A percentile compares a stretch with the other conserved stretches of the same genome.
Evolutionary conservation across 2,113 vertebrate genomes (phyloP).

Genomic region (Neolamprologus kungweensis): DNA sequence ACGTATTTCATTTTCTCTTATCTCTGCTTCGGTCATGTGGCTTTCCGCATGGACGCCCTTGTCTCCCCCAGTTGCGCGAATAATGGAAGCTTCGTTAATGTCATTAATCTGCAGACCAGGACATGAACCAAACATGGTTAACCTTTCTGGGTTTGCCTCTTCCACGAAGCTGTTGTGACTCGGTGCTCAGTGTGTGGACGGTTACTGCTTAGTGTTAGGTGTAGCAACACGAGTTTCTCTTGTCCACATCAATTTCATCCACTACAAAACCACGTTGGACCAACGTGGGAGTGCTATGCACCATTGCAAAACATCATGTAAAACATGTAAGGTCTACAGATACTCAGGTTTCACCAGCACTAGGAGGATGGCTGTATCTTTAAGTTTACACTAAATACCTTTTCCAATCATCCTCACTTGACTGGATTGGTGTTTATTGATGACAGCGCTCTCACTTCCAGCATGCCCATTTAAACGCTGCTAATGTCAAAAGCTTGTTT

Average conservation of each 20-base stretch:
- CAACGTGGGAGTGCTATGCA: not conserved
- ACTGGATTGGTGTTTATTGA: conserved; percentile 14
- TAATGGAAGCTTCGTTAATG: conserved; percentile 96
- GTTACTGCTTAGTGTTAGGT: not conserved
- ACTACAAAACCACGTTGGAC: not conserved
- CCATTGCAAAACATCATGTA: not conserved
- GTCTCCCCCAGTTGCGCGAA: conserved; percentile 79
- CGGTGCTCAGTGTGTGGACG: not conserved
- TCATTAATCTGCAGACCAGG: conserved; percentile 92
- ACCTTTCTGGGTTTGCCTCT: conserved; percentile 61
- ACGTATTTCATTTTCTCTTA: conserved; percentile 98
- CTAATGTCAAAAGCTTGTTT: conserved; percentile 56
- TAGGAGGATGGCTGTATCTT: not conserved
- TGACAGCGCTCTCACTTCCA: conserved; percentile 45
- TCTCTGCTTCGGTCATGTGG: conserved; percentile 94
- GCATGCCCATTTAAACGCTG: conserved; percentile 54
- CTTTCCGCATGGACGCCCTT: conserved; percentile 93
- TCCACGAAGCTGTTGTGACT: conserved; percentile 16
- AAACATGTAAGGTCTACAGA: not conserved
- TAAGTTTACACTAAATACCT: not conserved
- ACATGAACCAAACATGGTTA: conserved; percentile 84
- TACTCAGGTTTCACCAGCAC: not conserved
- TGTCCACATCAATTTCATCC: conserved; percentile 19
- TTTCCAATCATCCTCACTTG: conserved; percentile 8
- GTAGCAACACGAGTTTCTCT: conserved; percentile 29